A percentile compares a stretch with the other conserved stretches of the same genome.
phyloP scores from a whole-genome alignment of 1,140 invertebrate species.

The Drosophila ogumai region DNA sequence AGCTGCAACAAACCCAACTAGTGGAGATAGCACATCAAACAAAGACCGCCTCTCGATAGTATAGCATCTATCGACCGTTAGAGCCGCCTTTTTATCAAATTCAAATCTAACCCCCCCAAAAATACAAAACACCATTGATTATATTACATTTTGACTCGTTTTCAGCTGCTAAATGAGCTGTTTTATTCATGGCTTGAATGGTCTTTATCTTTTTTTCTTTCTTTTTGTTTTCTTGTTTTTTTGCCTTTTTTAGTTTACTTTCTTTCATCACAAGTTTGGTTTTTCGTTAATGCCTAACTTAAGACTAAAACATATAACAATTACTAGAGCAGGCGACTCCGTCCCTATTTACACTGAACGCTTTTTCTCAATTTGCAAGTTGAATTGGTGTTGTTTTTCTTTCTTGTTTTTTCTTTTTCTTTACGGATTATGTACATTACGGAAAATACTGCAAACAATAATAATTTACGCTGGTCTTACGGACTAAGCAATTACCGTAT shows the following conservation, averaged over 20 bases:
- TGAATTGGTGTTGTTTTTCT: constrained; percentile 41
- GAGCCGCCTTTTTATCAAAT: constrained; percentile 11
- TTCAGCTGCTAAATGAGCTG: constrained; percentile 42
- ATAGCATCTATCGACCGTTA: background rate
- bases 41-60: background rate
- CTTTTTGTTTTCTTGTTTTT: constrained; percentile 28
- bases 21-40: background rate
- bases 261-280: constrained; percentile 77
- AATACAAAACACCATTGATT: constrained; percentile 46
- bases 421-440: constrained; percentile 59
- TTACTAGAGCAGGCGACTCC: constrained; percentile 54
- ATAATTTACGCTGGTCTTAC: constrained; percentile 73
- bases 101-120: background rate
- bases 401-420: constrained; percentile 25
- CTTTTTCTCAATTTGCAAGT: constrained; percentile 37
- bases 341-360: constrained; percentile 58
- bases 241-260: constrained; percentile 70
- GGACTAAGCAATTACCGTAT: constrained; percentile 70
- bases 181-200: constrained; percentile 53
- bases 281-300: constrained; percentile 71
- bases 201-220: constrained; percentile 25
- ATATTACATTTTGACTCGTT: constrained; percentile 36
- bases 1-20: background rate
- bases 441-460: constrained; percentile 79
- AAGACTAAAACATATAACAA: constrained; percentile 73